These are phyloP conservation scores for Spodoptera litura DNA, from an alignment of 1,140 invertebrate species.

Conservation along the genomic window DNA sequence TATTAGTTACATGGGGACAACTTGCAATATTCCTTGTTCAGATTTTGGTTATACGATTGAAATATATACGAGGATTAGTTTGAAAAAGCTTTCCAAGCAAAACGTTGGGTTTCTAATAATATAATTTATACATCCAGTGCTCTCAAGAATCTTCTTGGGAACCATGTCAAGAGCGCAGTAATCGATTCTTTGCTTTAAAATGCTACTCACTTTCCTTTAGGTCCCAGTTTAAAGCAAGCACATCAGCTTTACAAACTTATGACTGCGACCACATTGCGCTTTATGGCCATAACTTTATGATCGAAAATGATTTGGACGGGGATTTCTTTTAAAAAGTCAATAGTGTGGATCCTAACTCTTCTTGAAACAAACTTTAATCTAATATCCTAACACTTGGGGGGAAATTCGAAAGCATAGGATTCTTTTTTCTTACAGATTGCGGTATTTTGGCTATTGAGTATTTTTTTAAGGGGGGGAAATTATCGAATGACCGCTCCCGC, in stretches of 20 bases:
- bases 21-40: no score
- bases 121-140: background rate
- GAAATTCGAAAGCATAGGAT: constrained; percentile 19
- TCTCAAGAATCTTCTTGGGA: constrained; percentile 15
- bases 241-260: constrained; percentile 17
- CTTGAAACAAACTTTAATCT: constrained; percentile 45
- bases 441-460: no score
- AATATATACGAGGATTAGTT: no score
- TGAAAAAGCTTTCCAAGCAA: no score
- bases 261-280: background rate
- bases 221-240: constrained; percentile 33
- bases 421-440: background rate
- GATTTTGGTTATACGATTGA: no score
- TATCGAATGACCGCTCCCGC: no score
- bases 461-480: no score
- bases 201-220: constrained; percentile 47
- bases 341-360: constrained; percentile 44
- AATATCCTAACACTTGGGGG: constrained; percentile 38
- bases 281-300: background rate
- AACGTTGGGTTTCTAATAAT: background rate
- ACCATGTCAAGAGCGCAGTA: constrained; percentile 25
- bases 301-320: background rate
- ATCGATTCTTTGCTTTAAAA: constrained; percentile 46
- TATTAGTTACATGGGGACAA: no score
- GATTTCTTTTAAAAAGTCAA: constrained; percentile 20